Base-by-base conservation (phyloP, 2,113 vertebrate genomes). In the Datnioides undecimradiatus region DNA sequence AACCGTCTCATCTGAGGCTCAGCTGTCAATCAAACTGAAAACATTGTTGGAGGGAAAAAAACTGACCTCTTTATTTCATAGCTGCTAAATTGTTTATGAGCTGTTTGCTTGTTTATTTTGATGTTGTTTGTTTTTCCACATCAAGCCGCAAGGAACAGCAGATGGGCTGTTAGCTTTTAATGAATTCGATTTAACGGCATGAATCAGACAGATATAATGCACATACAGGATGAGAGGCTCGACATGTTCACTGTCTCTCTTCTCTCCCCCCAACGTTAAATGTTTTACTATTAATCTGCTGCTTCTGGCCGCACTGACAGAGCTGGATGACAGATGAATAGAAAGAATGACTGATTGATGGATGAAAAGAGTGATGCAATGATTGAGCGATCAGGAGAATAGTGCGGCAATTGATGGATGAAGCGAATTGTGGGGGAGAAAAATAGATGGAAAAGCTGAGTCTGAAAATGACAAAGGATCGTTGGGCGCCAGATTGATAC, bases 401-500 rank as follows among this genome's bases (percentile, higher is more conserved):
- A 46, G 57, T 23, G 66, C 67, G 40, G 46, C 29, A 2, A 48
- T 60, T 83, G 89, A 90, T 90, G 72, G 79, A 88, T 83, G 82
- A 72, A 84, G 79, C 45, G 1, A 70, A 64, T 68, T 80, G 73
- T 58, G 25, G 36, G 65, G 66, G 65, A 62, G 58, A 45, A 54
- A 73, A 76, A 83, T 59, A 33, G 69, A 84, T 64, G 70, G 66
- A 66, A 79, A 87, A 83, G 49, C 73, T 19, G 49, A 66, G 55
- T 80, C 54, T 84, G 81, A 85, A 85, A 84, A 85, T 82, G 72
- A 92, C 80, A 87, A 85, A 85, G 79, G 73, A 69, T 85, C 29
- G 65, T 78, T 85, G 62, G 70, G 54, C 14, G 55, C 69, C 66
- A 85, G 86, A 89, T 79, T 79, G 87, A 91, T 88, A 86, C 70